Evolutionary conservation across 2,113 vertebrate species (phyloP).

Genomic region (Pipa parva): DNA sequence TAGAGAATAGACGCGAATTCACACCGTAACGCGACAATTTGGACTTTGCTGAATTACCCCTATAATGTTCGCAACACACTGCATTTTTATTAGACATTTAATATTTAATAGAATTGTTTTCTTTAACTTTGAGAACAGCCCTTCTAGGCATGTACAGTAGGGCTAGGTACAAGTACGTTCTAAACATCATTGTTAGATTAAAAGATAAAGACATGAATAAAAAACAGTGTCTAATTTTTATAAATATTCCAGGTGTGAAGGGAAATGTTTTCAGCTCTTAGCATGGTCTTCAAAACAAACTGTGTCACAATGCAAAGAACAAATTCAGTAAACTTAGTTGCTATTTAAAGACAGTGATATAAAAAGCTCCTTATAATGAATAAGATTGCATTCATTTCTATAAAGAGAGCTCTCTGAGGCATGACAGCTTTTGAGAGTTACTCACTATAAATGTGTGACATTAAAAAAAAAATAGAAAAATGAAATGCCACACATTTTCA

Average conservation of each 20-base stretch:
- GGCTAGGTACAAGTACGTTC: too few species aligned
- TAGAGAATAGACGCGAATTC: too few species aligned
- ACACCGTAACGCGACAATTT: too few species aligned
- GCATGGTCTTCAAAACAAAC: neutral
- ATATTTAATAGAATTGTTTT: too few species aligned
- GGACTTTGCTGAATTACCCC: too few species aligned
- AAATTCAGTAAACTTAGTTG: neutral
- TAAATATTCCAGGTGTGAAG: neutral
- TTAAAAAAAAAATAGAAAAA: constrained; percentile 13
- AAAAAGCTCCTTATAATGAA: constrained; percentile 3
- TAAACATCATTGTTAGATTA: neutral
- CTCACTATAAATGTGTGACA: constrained; percentile 7
- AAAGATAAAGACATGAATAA: neutral
- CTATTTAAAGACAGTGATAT: neutral
- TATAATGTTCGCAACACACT: too few species aligned
- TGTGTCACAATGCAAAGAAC: neutral
- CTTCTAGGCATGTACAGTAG: too few species aligned
- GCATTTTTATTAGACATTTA: too few species aligned
- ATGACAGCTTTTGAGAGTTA: constrained; percentile 18
- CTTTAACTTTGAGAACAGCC: too few species aligned
- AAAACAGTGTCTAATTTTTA: neutral
- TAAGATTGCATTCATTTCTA: constrained; percentile 8
- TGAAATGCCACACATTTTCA: constrained; percentile 6
- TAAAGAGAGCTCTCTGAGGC: neutral
- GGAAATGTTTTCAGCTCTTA: neutral